Percentiles rank a stretch among this genome's conserved stretches.
These are phyloP conservation scores for Telmatochromis brachygnathus DNA, from an alignment of 2,113 vertebrate species.

Conservation along the genomic window DNA sequence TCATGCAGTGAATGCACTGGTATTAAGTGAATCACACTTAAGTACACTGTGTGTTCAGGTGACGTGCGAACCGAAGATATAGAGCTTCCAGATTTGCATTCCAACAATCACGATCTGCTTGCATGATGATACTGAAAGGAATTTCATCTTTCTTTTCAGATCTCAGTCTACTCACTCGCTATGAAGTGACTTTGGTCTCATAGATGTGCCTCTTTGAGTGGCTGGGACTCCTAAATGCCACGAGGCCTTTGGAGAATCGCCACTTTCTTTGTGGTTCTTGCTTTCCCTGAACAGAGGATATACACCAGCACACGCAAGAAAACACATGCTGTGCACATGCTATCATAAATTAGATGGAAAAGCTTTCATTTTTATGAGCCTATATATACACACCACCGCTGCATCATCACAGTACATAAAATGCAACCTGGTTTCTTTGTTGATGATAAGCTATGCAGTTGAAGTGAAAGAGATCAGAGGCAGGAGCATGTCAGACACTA, in stretches of 20 bases:
- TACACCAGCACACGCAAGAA: background rate
- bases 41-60: constrained; percentile 7
- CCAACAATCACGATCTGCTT: background rate
- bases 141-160: background rate
- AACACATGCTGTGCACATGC: background rate
- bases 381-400: background rate
- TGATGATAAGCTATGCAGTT: background rate
- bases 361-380: constrained; percentile 20
- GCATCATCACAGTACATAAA: background rate
- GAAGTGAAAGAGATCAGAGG: background rate
- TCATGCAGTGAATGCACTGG: constrained; percentile 8
- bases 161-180: background rate
- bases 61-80: background rate
- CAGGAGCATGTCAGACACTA: background rate
- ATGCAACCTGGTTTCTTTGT: background rate
- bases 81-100: background rate
- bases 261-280: constrained; percentile 19
- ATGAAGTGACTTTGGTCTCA: background rate
- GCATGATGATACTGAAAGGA: background rate
- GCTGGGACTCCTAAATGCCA: background rate
- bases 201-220: background rate
- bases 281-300: constrained; percentile 18
- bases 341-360: constrained; percentile 15
- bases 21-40: constrained; percentile 16
- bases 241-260: background rate